These are phyloP conservation scores for Brachypodius melanocephalos DNA, from an alignment of 2,113 vertebrate genomes.

Conservation along the genomic window DNA sequence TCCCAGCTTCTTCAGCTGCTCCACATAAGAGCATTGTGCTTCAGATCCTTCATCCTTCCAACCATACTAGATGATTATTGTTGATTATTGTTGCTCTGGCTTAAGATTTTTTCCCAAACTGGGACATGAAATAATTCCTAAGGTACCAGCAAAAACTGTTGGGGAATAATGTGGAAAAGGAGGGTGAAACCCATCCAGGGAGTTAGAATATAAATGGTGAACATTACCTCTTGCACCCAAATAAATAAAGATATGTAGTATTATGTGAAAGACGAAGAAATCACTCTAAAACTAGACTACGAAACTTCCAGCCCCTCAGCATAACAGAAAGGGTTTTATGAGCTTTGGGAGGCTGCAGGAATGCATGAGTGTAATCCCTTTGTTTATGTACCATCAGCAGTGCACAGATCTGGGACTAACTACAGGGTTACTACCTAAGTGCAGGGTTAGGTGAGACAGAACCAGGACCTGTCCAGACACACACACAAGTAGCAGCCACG, in stretches of 20 bases:
- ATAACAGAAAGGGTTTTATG: not conserved
- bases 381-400: not conserved
- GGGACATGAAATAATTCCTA: not conserved
- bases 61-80: not conserved
- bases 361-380: not conserved
- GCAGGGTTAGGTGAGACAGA: not conserved
- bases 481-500: not conserved
- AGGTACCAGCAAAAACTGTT: not conserved
- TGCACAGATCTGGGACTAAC: not conserved
- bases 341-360: not conserved
- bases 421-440: not conserved
- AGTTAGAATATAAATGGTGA: not conserved
- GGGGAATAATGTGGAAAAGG: not conserved
- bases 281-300: not conserved
- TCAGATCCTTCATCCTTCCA: not conserved
- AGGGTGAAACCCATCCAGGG: not conserved
- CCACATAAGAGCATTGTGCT: not conserved
- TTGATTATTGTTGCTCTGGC: not conserved
- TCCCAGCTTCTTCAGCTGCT: not conserved
- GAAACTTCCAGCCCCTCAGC: not conserved
- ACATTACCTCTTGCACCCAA: not conserved
- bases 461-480: rapidly evolving
- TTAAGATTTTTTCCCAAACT: not conserved
- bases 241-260: not conserved
- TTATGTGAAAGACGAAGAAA: not conserved